Evolutionary conservation across 2,888 invertebrate genomes (phyloP), one percentile per base, ranked within the genome.

Genomic region (Danaus chrysippus): DNA sequence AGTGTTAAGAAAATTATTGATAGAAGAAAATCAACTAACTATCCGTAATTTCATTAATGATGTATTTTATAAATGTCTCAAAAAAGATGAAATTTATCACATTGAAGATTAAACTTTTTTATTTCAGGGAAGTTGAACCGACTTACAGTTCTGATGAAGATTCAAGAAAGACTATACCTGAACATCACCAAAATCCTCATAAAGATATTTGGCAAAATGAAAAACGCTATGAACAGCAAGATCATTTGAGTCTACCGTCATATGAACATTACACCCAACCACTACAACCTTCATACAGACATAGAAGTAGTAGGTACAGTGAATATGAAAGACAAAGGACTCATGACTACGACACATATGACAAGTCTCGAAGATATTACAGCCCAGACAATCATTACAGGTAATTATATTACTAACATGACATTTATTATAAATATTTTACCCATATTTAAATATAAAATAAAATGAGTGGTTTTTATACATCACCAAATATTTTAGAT

Each of bases 141-240:
- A 66, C 58, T 46, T 76, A 77, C 61, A 82, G 80, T 73, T 77
- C 83, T 23, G 83, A 85, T 72, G 86, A 85, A 66, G 85, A 84
- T 67, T 68, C 59, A 64, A 73, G 79, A 62, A 64, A 49, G 23
- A 49, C 68, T 52, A 60, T 64, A 55, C 66, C 52, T 41, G n/a
- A 56, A 60, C 74, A 62, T 61, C 70, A 76, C 42, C 69, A 70
- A 66, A 64, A 64, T 13, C 62, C 12, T 11, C 62, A n/a, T 43
- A 62, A 56, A 41, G 55, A 61, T 15, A 10, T 13, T 6, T 43
- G 53, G 15, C 3, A 54, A 23, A 44, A 19, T 44, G 49, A 44
- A n/a, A 55, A 56, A 17, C 52, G 11, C 15, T 9, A 61, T 46
- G 46, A 61, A n/a, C 53, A 19, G 42, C 61, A 46, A 52, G 61